Base-by-base conservation (phyloP, 2,797 vertebrate genomes). In the Momotus momota region DNA sequence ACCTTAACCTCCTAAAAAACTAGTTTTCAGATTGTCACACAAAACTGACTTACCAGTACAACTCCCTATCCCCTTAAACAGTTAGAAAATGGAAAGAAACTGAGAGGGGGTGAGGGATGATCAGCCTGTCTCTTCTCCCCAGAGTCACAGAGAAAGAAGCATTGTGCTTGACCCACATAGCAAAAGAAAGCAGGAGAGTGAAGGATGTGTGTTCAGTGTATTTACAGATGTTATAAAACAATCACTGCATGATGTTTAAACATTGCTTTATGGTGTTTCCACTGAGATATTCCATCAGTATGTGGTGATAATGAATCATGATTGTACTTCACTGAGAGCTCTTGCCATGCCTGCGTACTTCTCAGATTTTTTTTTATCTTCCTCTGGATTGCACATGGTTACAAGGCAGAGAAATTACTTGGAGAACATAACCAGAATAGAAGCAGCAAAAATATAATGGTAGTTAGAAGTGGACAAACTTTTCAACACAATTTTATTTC, bases 401-500 rank as follows among this genome's bases (percentile, higher is more conserved):
- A 51, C 2, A 67, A 66, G 16, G 19, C 46, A 67, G 31, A 91
- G 17, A 78, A 90, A 66, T 74, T 71, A 75, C 31, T 89, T 75
- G 49, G 74, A 91, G 54, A 51, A n/a, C 22, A 10, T 48, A 86
- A 55, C 23, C 9, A 85, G 74, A 82, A 81, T 25, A 58, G 69
- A 70, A 88, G 12, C 25, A 19, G 2, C 0, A 23, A 80, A 93
- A 61, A 51, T 75, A 41, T 25, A 81, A 5, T 18, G 4, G 26
- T 67, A 14, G 48, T 91, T 81, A 58, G 58, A 92, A 91, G 7
- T 64, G 52, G 35, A 51, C 14, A 64, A 40, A 57, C 38, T 89
- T 95, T 92, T 93, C 55, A 77, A 26, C n/a, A 70, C 33, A 27
- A 26, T 80, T 92, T 90, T 62, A 73, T 88, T 96, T 91, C 29